Evolutionary conservation across 2,888 invertebrate genomes (phyloP).

Genomic region (Himalopsyche japonica): DNA sequence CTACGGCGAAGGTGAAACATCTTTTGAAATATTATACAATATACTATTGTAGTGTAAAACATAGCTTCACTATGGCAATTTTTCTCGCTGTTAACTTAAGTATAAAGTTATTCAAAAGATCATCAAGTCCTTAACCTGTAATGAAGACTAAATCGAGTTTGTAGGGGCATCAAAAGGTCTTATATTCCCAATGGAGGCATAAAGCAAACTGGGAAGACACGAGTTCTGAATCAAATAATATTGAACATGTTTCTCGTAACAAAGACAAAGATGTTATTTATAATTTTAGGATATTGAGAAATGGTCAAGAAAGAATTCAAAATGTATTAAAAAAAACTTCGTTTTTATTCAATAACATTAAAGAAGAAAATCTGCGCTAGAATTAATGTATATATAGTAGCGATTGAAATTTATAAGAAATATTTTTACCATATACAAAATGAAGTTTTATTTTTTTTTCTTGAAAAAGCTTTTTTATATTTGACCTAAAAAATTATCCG

Average conservation of each 20-base stretch:
- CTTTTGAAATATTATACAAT: neutral
- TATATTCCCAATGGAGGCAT: neutral
- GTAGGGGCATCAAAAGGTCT: neutral
- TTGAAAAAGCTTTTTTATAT: no score
- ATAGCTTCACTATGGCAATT: neutral
- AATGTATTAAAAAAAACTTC: no score
- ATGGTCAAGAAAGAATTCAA: no score
- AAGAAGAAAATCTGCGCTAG: no score
- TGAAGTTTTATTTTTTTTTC: no score
- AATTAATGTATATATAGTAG: no score
- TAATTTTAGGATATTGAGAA: no score
- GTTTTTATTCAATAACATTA: no score
- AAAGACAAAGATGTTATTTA: no score
- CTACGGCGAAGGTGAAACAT: neutral
- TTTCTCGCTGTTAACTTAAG: neutral
- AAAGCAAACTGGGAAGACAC: neutral
- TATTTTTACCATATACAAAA: no score
- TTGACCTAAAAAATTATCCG: no score
- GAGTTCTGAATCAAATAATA: neutral
- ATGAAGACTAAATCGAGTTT: neutral
- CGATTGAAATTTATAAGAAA: no score
- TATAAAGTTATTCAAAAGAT: slow-evolving; percentile 6
- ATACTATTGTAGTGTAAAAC: neutral
- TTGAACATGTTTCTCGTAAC: neutral
- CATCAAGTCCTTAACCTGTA: slow-evolving; percentile 1